Percentiles rank a stretch among this genome's conserved stretches.
phyloP scores from a whole-genome alignment of 2,113 vertebrate species.

The Speoplatyrhinus poulsoni region DNA sequence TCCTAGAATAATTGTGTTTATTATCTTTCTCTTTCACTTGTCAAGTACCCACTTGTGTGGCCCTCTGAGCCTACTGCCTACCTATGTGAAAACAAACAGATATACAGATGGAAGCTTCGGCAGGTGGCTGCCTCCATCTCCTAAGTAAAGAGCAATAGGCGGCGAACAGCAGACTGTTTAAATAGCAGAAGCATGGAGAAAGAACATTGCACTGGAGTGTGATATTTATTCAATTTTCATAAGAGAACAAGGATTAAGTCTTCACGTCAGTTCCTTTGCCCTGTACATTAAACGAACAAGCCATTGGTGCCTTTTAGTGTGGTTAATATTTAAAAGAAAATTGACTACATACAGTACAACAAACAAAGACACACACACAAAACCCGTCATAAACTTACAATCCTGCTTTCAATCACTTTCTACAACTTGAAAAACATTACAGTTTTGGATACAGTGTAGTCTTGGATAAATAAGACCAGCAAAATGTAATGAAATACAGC shows the following conservation, averaged over 20 bases:
- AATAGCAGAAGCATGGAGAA: neutral
- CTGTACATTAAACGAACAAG: constrained; percentile 11
- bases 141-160: constrained; percentile 20
- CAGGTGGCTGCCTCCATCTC: constrained; percentile 17
- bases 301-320: neutral
- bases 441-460: constrained; percentile 1
- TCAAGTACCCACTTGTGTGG: constrained; percentile 48
- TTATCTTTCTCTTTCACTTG: constrained; percentile 45
- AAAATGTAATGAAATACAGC: constrained; percentile 11
- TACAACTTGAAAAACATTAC: constrained; percentile 4
- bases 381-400: neutral
- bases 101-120: constrained; percentile 27
- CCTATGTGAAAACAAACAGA: constrained; percentile 48
- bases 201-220: constrained; percentile 1
- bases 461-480: constrained; percentile 22
- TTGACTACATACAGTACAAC: too few relatives aligned
- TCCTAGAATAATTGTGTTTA: constrained; percentile 27
- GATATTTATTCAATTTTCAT: constrained; percentile 1
- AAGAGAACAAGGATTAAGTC: constrained; percentile 6
- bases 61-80: constrained; percentile 13
- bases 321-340: neutral
- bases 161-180: neutral
- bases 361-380: constrained; percentile 4
- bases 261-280: constrained; percentile 4
- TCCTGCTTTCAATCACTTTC: neutral